Evolutionary conservation across 2,888 invertebrate genomes (phyloP), one percentile per base, ranked within the genome.

Genomic region (Trissoscelio sp.): DNA sequence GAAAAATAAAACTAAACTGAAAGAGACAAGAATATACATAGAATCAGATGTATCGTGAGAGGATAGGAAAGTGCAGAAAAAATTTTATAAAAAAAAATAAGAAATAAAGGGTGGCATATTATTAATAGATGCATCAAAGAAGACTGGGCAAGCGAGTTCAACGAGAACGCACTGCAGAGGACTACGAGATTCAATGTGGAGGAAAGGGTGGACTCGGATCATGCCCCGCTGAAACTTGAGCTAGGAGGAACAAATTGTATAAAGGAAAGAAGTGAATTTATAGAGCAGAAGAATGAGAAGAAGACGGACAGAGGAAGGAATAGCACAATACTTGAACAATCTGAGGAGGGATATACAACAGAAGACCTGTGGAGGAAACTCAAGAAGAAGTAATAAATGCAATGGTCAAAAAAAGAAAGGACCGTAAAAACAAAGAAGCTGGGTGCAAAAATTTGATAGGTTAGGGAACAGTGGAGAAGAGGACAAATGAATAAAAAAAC

Each of bases 171-270:
- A n/a, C 20, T 57, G 12, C 18, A 57, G 37, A 57, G 14, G 9
- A 57, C 39, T 2, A 6, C 5, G n/a, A 37, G 12, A 6, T 58
- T 42, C 58, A 42, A 42, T 12, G 58, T 58, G 42, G 39, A 42
- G 58, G 42, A 42, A 14, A 58, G 58, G 24, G 42, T 58, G 42
- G 58, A 42, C 22, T 58, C 58, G 42, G 58, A 58, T 42, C 58
- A 58, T 18, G 16, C 24, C 42, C 58, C 58, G 14, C 42, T 58
- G 42, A 58, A 24, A 24, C 58, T 58, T 5, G 42, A 20, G 42
- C 18, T 58, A 24, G 42, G 24, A 58, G 58, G 24, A 24, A 24
- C 37, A 18, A 37, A 11, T n/a, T n/a, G 37, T n/a, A 20, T 20
- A n/a, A 4, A 14, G 11, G 22, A 22, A 12, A 24, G 14, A 39